Evolutionary conservation across 92 coral and sea anemone species (phyloP).

Genomic region (Zoanthus gigantus): DNA sequence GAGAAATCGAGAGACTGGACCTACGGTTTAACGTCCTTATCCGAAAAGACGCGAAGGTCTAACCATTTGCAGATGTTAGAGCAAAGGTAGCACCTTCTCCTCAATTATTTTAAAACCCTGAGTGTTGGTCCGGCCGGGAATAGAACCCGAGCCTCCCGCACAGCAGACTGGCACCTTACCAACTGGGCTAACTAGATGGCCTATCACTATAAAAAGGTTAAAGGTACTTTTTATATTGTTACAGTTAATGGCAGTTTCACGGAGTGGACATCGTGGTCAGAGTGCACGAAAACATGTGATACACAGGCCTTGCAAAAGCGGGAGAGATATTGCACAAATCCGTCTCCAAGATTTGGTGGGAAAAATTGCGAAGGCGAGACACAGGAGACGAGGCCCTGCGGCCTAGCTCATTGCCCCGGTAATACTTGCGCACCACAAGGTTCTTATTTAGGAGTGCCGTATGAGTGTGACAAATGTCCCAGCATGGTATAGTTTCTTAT

Average conservation of each 20-base stretch:
- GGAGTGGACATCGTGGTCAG: slow-evolving; percentile 69
- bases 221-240: background rate
- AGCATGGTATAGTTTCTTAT: background rate
- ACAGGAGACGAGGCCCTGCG: slow-evolving; percentile 46
- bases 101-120: no score
- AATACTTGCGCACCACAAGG: background rate
- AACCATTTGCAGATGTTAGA: no score
- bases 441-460: no score
- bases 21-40: no score
- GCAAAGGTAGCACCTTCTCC: no score
- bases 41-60: no score
- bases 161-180: no score
- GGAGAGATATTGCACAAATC: slow-evolving; percentile 66
- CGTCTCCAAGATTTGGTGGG: slow-evolving; percentile 57
- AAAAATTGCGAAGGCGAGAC: slow-evolving; percentile 59
- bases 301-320: slow-evolving; percentile 52
- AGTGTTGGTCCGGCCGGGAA: no score
- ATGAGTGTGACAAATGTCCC: background rate
- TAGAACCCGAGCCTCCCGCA: no score
- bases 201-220: no score
- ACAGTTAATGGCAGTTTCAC: slow-evolving; percentile 58
- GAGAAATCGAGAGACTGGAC: no score
- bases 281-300: slow-evolving; percentile 52
- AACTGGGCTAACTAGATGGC: no score
- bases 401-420: slow-evolving; percentile 29